phyloP scores from a whole-genome alignment of 1,140 invertebrate species.

The Drepana arcuata region DNA sequence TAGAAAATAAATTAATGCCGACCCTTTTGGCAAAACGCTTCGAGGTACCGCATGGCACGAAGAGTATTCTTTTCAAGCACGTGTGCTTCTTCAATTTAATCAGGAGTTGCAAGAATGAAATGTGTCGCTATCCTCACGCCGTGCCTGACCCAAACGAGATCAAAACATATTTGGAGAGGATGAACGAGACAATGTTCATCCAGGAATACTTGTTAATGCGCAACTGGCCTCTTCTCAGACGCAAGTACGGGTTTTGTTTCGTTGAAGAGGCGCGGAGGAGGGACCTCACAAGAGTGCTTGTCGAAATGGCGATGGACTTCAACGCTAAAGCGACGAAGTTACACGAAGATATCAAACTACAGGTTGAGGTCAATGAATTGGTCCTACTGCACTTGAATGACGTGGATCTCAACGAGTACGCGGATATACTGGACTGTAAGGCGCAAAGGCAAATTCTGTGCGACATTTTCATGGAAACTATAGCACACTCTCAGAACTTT shows the following conservation, averaged over 20 bases:
- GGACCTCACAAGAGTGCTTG: constrained; percentile 22
- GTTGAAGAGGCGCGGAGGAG: constrained; percentile 31
- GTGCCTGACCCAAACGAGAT: constrained; percentile 6
- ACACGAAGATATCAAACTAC: constrained; percentile 14
- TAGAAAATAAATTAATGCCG: no score
- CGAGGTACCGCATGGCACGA: constrained; percentile 5
- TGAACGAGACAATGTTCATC: constrained; percentile 26
- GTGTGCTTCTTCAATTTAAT: constrained; percentile 38
- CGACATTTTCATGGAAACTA: constrained; percentile 33
- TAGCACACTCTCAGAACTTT: constrained; percentile 49
- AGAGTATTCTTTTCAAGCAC: constrained; percentile 25
- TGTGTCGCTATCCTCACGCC: constrained; percentile 30
- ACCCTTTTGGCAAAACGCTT: no score
- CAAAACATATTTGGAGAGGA: constrained; percentile 6
- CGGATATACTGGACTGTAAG: constrained; percentile 22
- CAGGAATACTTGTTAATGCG: constrained; percentile 37
- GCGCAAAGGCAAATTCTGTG: constrained; percentile 22
- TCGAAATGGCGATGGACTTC: constrained; percentile 42
- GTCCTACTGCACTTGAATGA: constrained; percentile 36
- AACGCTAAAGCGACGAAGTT: constrained; percentile 10
- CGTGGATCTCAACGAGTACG: constrained; percentile 22
- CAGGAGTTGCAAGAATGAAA: constrained; percentile 24
- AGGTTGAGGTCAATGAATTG: constrained; percentile 25
- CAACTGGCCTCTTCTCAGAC: constrained; percentile 15
- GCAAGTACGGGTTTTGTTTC: constrained; percentile 28